Base-by-base conservation (phyloP, 2,888 invertebrate genomes). In the Crossocerus cetratus region DNA sequence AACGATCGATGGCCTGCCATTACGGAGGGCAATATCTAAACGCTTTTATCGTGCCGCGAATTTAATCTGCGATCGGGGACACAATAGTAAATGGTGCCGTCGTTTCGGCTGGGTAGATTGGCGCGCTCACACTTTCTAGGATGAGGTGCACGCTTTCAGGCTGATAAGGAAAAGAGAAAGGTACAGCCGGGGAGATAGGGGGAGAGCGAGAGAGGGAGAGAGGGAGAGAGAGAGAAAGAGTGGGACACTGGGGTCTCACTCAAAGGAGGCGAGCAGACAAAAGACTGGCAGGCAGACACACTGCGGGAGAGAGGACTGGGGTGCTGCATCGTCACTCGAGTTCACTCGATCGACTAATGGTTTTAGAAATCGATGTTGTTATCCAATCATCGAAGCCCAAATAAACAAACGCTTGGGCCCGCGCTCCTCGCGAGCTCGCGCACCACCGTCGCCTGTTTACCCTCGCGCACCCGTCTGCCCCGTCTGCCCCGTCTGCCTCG, bases 111-210 rank as follows among this genome's bases (percentile, higher is more conserved):
- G 32, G 32, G 32, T 32, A 32, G 32, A 32, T 32, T 32, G 32
- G 32, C 32, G 32, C 32, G 32, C 32, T 32, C 32, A 32, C 32
- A 32, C 32, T 32, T 32, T 32, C 32, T 11, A 32, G 32, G 32
- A 32, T 32, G 32, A 32, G 32, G 8, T 4, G 32, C 32, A 32
- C 32, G 32, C 32, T 32, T 32, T 32, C 32, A 32, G 11, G 21
- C 11, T 57, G 53, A 64, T 68, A 65, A 64, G 63, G 63, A 20
- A 22, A 20, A 22, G 20, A 22, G 55, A 55, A 20, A 11, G 32
- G 32, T 32, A 32, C 11, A 32, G 32, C 8, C 14, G 32, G 56
- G 8, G 13, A 16, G 21, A 56, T 2, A 56, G 56, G 22, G 22
- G 16, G n/a, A 57, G 57, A 23, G 57, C 13, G 57, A n/a, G 5